A percentile compares a stretch with the other conserved stretches of the same genome.
phyloP scores from a whole-genome alignment of 2,888 invertebrate species.

The Torymus tubicola region DNA sequence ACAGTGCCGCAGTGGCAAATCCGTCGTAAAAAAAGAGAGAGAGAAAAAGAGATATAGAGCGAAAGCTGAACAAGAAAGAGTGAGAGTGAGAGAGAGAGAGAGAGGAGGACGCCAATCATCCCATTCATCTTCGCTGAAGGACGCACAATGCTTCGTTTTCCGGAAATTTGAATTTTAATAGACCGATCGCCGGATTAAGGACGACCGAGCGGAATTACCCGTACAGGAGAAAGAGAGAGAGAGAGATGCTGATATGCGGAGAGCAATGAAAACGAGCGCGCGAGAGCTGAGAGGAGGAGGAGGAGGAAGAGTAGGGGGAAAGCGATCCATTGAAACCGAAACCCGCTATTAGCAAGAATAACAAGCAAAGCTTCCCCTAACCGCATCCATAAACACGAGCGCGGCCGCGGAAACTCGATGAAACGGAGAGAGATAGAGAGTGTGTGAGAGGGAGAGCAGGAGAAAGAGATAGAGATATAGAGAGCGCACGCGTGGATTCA shows the following conservation, averaged over 20 bases:
- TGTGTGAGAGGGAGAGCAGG: not conserved
- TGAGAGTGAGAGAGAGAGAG: not conserved
- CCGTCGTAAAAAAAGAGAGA: constrained; percentile 1
- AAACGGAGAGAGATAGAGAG: not conserved
- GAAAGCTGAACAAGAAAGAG: not conserved
- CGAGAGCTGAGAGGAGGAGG: not conserved
- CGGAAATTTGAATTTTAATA: constrained; percentile 44
- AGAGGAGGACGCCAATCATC: constrained; percentile 11
- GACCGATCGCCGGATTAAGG: constrained; percentile 30
- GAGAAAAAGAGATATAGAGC: not conserved
- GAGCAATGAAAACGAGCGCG: not conserved
- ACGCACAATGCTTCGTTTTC: constrained; percentile 24
- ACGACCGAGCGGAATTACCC: not conserved
- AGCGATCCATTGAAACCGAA: constrained; percentile 47
- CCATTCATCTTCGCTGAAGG: not conserved
- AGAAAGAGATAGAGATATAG: not conserved
- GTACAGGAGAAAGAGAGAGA: not conserved
- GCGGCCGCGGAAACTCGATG: constrained; percentile 14
- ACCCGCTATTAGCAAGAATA: constrained; percentile 55
- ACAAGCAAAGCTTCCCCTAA: constrained; percentile 45
- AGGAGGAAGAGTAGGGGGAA: not conserved
- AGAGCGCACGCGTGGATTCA: not conserved
- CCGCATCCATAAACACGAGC: constrained; percentile 45
- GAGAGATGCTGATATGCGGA: not conserved
- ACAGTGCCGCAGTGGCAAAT: not conserved